These are phyloP conservation scores for Menidia menidia DNA, from an alignment of 2,797 vertebrate genomes.

Conservation along the genomic window DNA sequence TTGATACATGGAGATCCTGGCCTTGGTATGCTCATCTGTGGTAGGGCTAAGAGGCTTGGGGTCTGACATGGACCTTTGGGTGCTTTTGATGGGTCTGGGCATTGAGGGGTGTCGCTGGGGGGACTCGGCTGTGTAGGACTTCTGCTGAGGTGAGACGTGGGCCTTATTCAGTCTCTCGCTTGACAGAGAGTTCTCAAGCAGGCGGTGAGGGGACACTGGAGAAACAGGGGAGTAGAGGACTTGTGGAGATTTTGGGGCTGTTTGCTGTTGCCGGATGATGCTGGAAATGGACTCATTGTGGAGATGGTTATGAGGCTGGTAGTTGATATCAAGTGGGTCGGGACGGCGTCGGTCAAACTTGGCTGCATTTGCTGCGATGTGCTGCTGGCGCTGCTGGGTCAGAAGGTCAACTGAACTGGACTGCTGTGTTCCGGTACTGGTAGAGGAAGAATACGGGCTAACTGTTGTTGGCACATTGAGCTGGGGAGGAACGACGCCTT, in stretches of 20 bases:
- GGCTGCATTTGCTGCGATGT: constrained; percentile 78
- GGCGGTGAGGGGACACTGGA: constrained; percentile 93
- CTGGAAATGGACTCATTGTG: constrained; percentile 93
- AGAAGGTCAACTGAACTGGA: constrained; percentile 87
- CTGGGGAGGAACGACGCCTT: constrained; percentile 91
- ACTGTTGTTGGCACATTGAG: constrained; percentile 91
- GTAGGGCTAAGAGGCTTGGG: constrained; percentile 98
- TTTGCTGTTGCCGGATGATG: constrained; percentile 90
- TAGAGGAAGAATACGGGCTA: constrained; percentile 88
- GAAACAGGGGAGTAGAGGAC: constrained; percentile 98
- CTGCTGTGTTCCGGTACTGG: constrained; percentile 84
- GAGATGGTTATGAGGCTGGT: constrained; percentile 91
- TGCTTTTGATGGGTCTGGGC: constrained; percentile 95
- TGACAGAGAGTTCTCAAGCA: constrained; percentile 93
- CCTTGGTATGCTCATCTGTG: constrained; percentile 92
- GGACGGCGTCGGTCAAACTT: constrained; percentile 95
- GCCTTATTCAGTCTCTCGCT: constrained; percentile 97
- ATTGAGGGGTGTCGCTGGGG: constrained; percentile 91
- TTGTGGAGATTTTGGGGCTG: constrained; percentile 91
- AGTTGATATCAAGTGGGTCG: constrained; percentile 96
- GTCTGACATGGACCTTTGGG: constrained; percentile 97
- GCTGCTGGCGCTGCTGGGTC: constrained; percentile 83
- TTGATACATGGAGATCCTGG: constrained; percentile 94
- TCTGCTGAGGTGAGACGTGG: constrained; percentile 95
- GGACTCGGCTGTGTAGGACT: constrained; percentile 91